Evolutionary conservation across 2,888 invertebrate genomes (phyloP), one percentile per base, ranked within the genome.

Genomic region (Tridacna gigas): DNA sequence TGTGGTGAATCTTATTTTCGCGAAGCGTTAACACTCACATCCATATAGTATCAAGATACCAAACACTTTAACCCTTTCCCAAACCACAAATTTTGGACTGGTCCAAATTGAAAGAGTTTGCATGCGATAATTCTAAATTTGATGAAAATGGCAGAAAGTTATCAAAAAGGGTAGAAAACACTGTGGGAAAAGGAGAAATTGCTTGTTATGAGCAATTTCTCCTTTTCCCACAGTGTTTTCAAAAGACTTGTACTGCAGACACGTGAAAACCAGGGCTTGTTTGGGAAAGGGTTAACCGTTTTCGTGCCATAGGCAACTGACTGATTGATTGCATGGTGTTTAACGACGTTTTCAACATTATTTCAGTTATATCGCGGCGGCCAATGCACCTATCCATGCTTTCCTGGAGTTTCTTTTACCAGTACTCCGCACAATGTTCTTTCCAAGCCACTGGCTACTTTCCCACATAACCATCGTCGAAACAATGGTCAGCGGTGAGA

Each of bases 171-270:
- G 51, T 51, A 13, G 51, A 51, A 51, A 51, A 51, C 51, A 51
- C 15, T 66, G 66, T 22, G 25, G 26, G 26, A 66, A 66, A 66
- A 66, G 66, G 66, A 66, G 26, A 66, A 66, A 12, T 26, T 66
- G 66, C 26, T 66, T 7, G 26, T 66, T 12, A 26, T 26, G 12
- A 66, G 66, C 66, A 66, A 26, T 66, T 66, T 66, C 66, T 66
- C 28, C 66, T 66, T 66, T 66, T 26, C 28, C 26, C 66, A 26
- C 66, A 9, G 7, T 22, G 66, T 26, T 66, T 66, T 66, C 22
- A 51, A 51, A 51, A 51, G 51, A 11, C 51, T 11, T 51, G 12
- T 51, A 15, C 15, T 51, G 51, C 51, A 51, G 51, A 51, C 12
- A 15, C 51, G 15, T 51, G 12, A 51, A 15, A 51, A 51, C 11